Conservation (phyloP, 2,113 vertebrate species). For the Columba janthina region DNA sequence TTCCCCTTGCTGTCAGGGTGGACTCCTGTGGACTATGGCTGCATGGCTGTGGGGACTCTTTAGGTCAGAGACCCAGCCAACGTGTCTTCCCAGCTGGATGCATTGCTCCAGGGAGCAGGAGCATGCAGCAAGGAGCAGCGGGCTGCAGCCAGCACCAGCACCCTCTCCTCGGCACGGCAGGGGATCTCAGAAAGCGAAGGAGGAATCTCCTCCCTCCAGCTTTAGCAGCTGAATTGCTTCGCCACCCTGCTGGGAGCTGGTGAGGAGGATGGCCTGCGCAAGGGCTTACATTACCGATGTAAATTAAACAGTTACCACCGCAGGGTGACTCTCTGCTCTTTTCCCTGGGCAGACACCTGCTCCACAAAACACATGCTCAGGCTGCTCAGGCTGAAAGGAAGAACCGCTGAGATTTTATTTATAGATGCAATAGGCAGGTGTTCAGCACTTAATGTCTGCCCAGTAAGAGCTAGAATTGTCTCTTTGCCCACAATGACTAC, state of each 20-base stretch:
- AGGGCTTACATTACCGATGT: constrained; percentile 44
- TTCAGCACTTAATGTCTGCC: constrained; percentile 7
- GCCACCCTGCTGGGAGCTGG: constrained; percentile 17
- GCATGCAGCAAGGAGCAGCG: accelerated
- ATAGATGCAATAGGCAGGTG: constrained; percentile 47
- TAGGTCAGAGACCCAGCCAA: background rate
- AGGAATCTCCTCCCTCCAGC: constrained; percentile 17
- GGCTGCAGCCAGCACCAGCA: background rate
- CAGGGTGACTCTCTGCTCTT: constrained; percentile 65
- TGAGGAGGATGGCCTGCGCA: background rate
- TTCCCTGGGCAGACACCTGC: constrained; percentile 61
- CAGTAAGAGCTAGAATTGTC: constrained; percentile 16
- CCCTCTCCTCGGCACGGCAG: background rate
- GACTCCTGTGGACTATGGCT: too few species aligned
- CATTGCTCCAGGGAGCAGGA: background rate
- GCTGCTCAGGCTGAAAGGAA: constrained; percentile 25
- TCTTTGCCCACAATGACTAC: constrained; percentile 5
- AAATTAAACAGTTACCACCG: constrained; percentile 63
- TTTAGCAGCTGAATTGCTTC: constrained; percentile 49
- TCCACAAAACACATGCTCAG: constrained; percentile 54
- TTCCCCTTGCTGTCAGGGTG: background rate
- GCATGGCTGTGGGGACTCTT: background rate
- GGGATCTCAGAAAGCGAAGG: accelerated
- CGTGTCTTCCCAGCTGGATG: background rate
- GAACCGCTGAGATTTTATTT: constrained; percentile 51